These are phyloP conservation scores for Bilobella aurantiaca DNA, from an alignment of 1,140 invertebrate genomes.

Conservation along the genomic window DNA sequence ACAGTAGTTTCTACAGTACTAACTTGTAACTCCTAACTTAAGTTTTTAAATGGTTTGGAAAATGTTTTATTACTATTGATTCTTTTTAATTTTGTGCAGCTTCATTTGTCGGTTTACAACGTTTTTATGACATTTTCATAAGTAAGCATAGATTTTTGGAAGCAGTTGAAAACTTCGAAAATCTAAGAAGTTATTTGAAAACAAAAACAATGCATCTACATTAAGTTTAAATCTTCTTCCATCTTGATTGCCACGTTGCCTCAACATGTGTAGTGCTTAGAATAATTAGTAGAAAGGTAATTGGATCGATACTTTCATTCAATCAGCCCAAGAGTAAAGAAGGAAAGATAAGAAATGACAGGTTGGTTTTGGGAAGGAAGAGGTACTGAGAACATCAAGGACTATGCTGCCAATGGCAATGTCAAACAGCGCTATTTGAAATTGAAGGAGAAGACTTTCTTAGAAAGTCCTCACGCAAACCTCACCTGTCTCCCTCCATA, in stretches of 20 bases:
- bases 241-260: too few species aligned
- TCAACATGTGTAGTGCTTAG: too few species aligned
- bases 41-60: too few species aligned
- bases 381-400: neutral
- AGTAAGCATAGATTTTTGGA: neutral
- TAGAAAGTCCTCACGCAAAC: neutral
- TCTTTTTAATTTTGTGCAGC: too few species aligned
- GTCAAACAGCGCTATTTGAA: too few species aligned
- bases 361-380: neutral
- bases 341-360: neutral
- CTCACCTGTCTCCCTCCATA: slow-evolving; percentile 2
- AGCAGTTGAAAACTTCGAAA: neutral
- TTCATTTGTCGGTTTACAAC: too few species aligned
- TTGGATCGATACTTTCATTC: neutral
- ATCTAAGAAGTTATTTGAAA: too few species aligned
- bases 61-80: too few species aligned
- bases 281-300: neutral
- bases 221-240: neutral
- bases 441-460: neutral
- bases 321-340: neutral
- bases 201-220: neutral
- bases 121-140: too few species aligned
- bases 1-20: too few species aligned
- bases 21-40: too few species aligned
- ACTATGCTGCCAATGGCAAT: neutral